A percentile compares a stretch with the other conserved stretches of the same genome.
Evolutionary conservation across 2,888 invertebrate genomes (phyloP).

Genomic region (Lissocephala sabroskyi): DNA sequence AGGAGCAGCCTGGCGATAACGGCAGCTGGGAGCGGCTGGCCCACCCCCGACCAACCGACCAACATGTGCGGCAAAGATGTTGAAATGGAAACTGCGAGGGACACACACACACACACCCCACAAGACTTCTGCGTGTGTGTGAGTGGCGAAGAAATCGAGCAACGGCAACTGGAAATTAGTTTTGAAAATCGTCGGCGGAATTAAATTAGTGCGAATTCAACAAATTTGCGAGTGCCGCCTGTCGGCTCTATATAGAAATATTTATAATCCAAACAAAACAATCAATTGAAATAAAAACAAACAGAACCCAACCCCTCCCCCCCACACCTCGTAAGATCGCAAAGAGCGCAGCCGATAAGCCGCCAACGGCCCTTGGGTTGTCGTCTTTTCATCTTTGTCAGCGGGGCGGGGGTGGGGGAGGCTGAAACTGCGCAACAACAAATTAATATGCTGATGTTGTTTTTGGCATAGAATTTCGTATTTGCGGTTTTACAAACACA

Average conservation of each 20-base stretch:
- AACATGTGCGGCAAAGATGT: conserved; percentile 43
- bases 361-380: conserved; percentile 29
- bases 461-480: conserved; percentile 4
- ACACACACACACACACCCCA: neutral
- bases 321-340: too few species aligned
- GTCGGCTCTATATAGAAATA: conserved; percentile 8
- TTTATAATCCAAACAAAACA: conserved; percentile 32
- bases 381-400: conserved; percentile 13
- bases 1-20: too few species aligned
- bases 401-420: neutral
- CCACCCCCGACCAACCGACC: too few species aligned
- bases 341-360: conserved; percentile 14
- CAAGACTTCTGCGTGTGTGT: too few species aligned
- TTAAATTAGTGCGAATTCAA: conserved; percentile 45
- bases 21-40: too few species aligned
- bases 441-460: conserved; percentile 9
- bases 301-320: too few species aligned
- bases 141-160: too few species aligned
- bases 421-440: conserved; percentile 2
- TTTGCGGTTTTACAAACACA: conserved; percentile 2
- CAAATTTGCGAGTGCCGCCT: too few species aligned
- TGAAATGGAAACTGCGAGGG: conserved; percentile 17
- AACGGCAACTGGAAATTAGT: too few species aligned
- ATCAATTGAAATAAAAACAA: conserved; percentile 35
- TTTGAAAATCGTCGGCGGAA: too few species aligned